A percentile compares a stretch with the other conserved stretches of the same genome.
Evolutionary conservation across 2,888 invertebrate genomes (phyloP).

Genomic region (Lasioglossum vierecki): DNA sequence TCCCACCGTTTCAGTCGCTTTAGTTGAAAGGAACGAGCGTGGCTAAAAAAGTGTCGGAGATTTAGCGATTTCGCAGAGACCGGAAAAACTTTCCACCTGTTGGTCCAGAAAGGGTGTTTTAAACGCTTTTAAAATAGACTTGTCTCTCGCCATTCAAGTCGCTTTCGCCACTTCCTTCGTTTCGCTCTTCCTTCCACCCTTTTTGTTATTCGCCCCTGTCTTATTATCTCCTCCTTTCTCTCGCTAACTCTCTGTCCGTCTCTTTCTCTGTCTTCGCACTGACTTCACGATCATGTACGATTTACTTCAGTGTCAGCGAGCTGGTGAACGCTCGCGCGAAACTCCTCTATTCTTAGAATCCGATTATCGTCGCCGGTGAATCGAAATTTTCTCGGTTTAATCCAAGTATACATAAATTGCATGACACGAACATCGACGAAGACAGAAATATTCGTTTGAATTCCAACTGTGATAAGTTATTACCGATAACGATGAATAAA

Average conservation of each 20-base stretch:
- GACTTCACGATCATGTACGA: neutral
- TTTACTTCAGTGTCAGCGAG: neutral
- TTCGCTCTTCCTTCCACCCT: neutral
- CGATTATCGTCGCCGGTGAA: neutral
- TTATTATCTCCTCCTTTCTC: neutral
- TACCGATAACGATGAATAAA: neutral
- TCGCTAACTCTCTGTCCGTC: neutral
- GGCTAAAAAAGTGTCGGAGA: too few species aligned
- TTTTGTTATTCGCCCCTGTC: neutral
- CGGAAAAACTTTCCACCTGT: conserved; percentile 46
- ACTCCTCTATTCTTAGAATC: neutral
- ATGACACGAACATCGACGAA: neutral
- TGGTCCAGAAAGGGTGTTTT: conserved; percentile 24
- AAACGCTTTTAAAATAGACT: conserved; percentile 33
- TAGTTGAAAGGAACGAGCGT: too few species aligned
- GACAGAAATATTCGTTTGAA: neutral
- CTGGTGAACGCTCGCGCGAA: neutral
- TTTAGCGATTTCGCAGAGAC: neutral
- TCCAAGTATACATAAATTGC: neutral
- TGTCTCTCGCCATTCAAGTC: neutral
- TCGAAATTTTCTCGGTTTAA: neutral
- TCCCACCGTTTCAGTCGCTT: neutral
- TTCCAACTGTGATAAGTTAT: neutral
- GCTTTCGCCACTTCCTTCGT: conserved; percentile 20
- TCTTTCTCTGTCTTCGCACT: neutral